phyloP scores from a whole-genome alignment of 2,113 vertebrate species.

The Felis chaus region DNA sequence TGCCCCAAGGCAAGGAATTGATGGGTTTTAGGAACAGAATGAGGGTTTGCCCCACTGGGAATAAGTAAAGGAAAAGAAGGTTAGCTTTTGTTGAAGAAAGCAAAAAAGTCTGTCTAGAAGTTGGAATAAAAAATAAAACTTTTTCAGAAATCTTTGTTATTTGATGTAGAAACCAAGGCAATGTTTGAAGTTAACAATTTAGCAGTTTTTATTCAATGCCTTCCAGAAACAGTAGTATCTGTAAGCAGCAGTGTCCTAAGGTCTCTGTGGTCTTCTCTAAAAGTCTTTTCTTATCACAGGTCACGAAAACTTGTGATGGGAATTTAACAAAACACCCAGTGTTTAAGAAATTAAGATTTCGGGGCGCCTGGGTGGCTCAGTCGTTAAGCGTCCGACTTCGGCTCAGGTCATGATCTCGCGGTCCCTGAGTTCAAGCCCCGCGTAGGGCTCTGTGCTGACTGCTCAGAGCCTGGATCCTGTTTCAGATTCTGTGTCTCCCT shows the following conservation, averaged over 20 bases:
- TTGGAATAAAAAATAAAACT: conserved; percentile 42
- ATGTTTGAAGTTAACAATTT: not conserved
- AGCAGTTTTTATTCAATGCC: not conserved
- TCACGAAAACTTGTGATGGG: not conserved
- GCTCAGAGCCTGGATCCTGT: no score
- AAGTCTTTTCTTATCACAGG: not conserved
- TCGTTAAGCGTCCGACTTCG: no score
- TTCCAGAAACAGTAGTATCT: not conserved
- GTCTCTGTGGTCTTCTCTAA: not conserved
- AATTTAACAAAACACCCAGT: conserved; percentile 8
- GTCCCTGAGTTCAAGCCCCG: no score
- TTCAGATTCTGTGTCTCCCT: no score
- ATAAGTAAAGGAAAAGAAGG: conserved; percentile 18
- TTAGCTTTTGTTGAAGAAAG: conserved; percentile 29
- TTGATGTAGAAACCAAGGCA: not conserved
- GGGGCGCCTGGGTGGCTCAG: no score
- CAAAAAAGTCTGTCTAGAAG: conserved; percentile 30
- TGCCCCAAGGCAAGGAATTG: conserved; percentile 37
- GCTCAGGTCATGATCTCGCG: no score
- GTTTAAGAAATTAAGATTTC: conserved; percentile 54
- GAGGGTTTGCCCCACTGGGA: conserved; percentile 15
- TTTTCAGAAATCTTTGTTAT: conserved; percentile 20
- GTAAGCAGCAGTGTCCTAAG: not conserved
- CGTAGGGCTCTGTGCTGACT: no score
- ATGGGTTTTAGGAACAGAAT: conserved; percentile 5